A percentile compares a stretch with the other conserved stretches of the same genome.
phyloP scores from a whole-genome alignment of 1,140 invertebrate genomes.

The Catajapyx aquilonaris region DNA sequence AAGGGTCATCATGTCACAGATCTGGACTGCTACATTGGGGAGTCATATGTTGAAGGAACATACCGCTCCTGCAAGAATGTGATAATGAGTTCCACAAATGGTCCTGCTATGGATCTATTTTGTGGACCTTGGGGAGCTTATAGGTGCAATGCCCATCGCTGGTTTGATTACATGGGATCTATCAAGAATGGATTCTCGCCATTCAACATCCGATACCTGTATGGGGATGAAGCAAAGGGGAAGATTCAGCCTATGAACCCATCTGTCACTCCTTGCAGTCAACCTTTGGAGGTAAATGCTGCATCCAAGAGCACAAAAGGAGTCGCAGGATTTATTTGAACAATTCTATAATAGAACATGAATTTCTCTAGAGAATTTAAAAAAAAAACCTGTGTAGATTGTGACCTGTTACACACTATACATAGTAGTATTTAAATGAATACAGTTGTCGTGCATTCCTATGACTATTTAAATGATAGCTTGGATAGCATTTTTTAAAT shows the following conservation, averaged over 20 bases:
- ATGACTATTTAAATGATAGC: too few relatives aligned
- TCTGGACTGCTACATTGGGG: conserved; percentile 28
- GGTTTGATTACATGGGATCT: conserved; percentile 56
- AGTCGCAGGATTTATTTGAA: not conserved
- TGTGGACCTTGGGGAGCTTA: conserved; percentile 46
- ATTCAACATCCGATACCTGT: conserved; percentile 57
- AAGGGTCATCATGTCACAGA: too few relatives aligned
- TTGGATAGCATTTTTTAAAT: too few relatives aligned
- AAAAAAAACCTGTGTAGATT: too few relatives aligned
- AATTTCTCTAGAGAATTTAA: too few relatives aligned
- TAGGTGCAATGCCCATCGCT: conserved; percentile 38
- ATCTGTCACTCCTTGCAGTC: conserved; percentile 39
- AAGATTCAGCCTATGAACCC: conserved; percentile 36
- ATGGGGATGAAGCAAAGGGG: conserved; percentile 21
- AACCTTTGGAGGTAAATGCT: conserved; percentile 36
- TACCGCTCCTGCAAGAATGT: conserved; percentile 69
- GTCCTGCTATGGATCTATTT: conserved; percentile 54
- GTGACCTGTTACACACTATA: too few relatives aligned
- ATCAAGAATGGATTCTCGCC: conserved; percentile 41
- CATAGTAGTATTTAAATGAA: too few relatives aligned
- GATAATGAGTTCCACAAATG: conserved; percentile 49
- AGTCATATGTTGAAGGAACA: conserved; percentile 43
- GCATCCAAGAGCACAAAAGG: conserved; percentile 8
- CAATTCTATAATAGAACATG: conserved; percentile 2
- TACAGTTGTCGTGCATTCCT: too few relatives aligned